Conservation (phyloP, 35 echinoderm and acorn worm genomes). For the Apostichopus parvimensis region DNA sequence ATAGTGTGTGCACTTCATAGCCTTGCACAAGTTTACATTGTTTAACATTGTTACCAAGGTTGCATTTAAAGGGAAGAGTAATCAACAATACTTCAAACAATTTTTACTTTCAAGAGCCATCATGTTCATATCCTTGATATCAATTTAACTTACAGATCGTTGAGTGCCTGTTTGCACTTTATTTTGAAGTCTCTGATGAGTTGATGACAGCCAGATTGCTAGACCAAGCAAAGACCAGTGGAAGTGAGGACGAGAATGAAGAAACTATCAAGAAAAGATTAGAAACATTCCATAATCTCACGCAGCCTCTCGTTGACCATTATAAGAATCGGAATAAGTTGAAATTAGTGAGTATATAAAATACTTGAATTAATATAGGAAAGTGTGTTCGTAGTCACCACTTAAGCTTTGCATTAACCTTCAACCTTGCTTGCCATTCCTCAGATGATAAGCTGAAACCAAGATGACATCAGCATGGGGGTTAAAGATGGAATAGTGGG, state of each 20-base stretch:
- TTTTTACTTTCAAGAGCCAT: background rate
- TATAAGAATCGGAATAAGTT: conserved; percentile 71
- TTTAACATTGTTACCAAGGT: no score
- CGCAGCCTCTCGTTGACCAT: conserved; percentile 76
- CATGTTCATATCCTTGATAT: background rate
- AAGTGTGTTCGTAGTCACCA: no score
- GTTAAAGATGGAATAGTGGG: no score
- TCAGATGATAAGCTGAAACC: no score
- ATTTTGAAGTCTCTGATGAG: conserved; percentile 90
- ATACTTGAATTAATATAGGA: background rate
- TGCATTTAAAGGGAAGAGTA: no score
- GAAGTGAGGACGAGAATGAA: conserved; percentile 91
- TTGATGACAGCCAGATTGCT: conserved; percentile 84
- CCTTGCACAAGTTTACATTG: no score
- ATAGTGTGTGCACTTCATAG: no score
- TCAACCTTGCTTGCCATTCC: no score
- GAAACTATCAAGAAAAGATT: conserved; percentile 96
- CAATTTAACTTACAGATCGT: conserved; percentile 63
- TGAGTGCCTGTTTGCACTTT: conserved; percentile 82
- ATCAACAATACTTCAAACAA: no score
- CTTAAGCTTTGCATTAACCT: no score
- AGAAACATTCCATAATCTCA: conserved; percentile 80
- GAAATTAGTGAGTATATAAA: conserved; percentile 54
- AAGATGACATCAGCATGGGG: no score
- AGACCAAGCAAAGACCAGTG: conserved; percentile 91